These are phyloP conservation scores for Botrylloides violaceus DNA, from an alignment of 23 tunicate species.

Conservation along the genomic window DNA sequence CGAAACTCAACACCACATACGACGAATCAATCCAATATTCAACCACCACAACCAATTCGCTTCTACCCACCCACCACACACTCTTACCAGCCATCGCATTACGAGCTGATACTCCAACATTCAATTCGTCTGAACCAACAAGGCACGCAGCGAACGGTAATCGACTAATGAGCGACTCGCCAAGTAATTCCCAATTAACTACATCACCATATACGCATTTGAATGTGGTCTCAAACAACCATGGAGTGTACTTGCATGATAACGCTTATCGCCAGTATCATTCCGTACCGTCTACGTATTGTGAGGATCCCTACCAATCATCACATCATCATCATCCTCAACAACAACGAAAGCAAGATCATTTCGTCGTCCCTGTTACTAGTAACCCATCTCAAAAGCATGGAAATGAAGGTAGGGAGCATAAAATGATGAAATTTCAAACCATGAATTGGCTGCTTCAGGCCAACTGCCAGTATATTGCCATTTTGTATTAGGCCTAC, in stretches of 20 bases:
- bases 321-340: neutral
- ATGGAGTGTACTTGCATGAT: neutral
- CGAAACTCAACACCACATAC: neutral
- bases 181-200: neutral
- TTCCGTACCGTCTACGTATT: neutral
- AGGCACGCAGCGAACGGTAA: neutral
- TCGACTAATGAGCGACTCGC: neutral
- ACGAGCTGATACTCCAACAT: neutral
- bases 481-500: no score
- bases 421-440: no score
- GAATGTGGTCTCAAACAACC: neutral
- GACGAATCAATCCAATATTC: no score
- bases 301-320: neutral
- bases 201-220: neutral
- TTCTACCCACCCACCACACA: neutral
- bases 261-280: neutral
- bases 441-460: no score
- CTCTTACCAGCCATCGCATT: conserved; percentile 5
- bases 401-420: neutral
- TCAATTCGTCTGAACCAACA: neutral
- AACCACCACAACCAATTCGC: neutral
- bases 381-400: neutral
- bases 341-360: neutral
- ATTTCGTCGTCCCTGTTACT: neutral
- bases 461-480: no score